phyloP scores from a whole-genome alignment of 64 coral and sea anemone species.

The Astreopora myriophthalma region DNA sequence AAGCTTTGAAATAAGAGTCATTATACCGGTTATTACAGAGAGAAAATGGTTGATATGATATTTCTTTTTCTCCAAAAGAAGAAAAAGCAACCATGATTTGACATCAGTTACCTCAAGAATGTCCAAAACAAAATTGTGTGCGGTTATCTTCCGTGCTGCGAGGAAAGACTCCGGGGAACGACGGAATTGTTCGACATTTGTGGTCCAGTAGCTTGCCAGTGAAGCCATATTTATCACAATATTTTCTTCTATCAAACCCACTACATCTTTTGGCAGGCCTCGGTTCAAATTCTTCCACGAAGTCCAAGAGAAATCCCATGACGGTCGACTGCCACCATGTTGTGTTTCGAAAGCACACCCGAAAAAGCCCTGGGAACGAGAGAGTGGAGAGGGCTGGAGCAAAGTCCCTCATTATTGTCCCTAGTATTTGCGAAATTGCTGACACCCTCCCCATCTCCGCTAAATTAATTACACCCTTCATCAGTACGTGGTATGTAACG shows the following conservation, averaged over 20 bases:
- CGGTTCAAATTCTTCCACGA: background rate
- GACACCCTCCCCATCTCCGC: too few species aligned
- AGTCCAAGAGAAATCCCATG: background rate
- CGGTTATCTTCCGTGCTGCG: background rate
- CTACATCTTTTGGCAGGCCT: background rate
- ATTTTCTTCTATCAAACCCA: background rate
- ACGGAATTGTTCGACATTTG: constrained; percentile 14
- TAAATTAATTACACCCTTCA: too few species aligned
- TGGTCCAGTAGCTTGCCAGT: background rate
- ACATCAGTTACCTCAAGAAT: constrained; percentile 19
- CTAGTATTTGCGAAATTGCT: too few species aligned
- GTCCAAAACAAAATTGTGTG: constrained; percentile 50
- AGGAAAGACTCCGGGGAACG: constrained; percentile 11
- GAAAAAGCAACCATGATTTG: background rate
- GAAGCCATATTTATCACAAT: background rate
- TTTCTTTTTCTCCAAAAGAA: background rate
- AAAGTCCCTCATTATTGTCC: too few species aligned
- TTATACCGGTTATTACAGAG: too few species aligned
- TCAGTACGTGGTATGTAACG: too few species aligned
- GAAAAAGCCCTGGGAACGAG: too few species aligned
- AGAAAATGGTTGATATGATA: too few species aligned
- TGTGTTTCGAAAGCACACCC: too few species aligned
- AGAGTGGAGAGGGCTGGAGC: too few species aligned
- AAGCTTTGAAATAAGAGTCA: too few species aligned
- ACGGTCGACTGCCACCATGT: too few species aligned